Evolutionary conservation across 2,113 vertebrate species (phyloP).

Genomic region (Climacteris rufus): DNA sequence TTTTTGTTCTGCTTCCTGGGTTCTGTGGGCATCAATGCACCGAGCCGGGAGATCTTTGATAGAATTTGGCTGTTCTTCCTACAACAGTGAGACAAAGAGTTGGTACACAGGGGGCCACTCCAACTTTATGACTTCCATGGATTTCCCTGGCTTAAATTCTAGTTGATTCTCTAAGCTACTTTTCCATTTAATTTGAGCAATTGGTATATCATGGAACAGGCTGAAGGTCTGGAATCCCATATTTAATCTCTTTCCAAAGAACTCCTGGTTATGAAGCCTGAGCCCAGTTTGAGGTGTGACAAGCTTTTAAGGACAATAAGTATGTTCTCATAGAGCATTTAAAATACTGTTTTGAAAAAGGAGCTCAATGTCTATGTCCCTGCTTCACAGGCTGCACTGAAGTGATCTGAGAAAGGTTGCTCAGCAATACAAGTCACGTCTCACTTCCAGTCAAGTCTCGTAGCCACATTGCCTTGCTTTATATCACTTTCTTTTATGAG

Average conservation of each 20-base stretch:
- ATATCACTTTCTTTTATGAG: neutral
- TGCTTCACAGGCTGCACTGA: accelerated
- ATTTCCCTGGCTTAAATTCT: neutral
- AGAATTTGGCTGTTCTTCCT: neutral
- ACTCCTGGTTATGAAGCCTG: neutral
- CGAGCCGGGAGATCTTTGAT: neutral
- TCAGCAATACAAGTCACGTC: neutral
- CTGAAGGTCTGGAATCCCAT: neutral
- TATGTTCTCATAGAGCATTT: neutral
- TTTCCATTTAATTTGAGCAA: neutral
- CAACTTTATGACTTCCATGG: neutral
- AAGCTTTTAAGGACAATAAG: neutral
- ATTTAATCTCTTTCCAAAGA: neutral
- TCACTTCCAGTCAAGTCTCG: neutral
- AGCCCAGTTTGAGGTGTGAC: neutral
- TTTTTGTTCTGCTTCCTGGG: neutral
- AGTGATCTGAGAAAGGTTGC: neutral
- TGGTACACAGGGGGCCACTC: neutral
- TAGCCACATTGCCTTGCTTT: neutral
- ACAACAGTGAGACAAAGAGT: neutral
- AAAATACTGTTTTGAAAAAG: neutral
- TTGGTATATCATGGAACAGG: neutral
- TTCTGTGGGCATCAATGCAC: neutral
- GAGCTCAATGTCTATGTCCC: neutral
- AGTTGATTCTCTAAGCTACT: neutral